Conservation (phyloP, 2,888 invertebrate species). For the Eremobia ochroleuca region DNA sequence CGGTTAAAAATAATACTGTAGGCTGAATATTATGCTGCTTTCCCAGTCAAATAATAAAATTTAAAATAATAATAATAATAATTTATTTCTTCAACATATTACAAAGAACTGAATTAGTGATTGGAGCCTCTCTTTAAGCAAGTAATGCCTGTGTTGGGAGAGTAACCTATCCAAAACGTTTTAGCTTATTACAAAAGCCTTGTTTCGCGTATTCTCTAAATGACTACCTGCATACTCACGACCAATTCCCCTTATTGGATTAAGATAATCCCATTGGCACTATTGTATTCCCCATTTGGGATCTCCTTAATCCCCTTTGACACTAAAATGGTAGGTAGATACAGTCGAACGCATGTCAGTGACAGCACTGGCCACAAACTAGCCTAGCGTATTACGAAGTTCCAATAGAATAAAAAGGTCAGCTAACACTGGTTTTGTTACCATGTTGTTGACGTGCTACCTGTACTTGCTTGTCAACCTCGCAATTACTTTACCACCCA, state of each 20-base stretch:
- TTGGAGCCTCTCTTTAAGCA: too few species aligned
- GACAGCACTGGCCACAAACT: too few species aligned
- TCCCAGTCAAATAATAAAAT: too few species aligned
- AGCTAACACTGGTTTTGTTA: background rate
- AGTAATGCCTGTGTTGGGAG: too few species aligned
- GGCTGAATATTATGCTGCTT: too few species aligned
- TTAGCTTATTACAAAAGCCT: background rate
- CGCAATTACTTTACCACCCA: background rate
- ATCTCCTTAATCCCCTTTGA: slow-evolving; percentile 27
- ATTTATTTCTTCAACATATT: too few species aligned
- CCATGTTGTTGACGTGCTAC: background rate
- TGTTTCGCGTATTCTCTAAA: background rate
- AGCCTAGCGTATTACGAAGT: background rate
- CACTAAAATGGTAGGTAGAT: slow-evolving; percentile 2
- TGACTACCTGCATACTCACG: background rate
- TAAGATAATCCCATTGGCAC: slow-evolving; percentile 18
- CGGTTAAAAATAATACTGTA: background rate
- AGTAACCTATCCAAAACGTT: too few species aligned
- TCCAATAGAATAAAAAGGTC: background rate
- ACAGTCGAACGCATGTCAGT: background rate
- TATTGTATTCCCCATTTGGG: slow-evolving; percentile 14
- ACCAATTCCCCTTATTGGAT: slow-evolving; percentile 13
- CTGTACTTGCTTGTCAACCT: background rate
- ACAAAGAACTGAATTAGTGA: too few species aligned
- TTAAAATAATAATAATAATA: too few species aligned